Percentiles rank a stretch among this genome's conserved stretches.
Evolutionary conservation across 2,888 invertebrate species (phyloP).

Genomic region (Trissolcus japonicus): DNA sequence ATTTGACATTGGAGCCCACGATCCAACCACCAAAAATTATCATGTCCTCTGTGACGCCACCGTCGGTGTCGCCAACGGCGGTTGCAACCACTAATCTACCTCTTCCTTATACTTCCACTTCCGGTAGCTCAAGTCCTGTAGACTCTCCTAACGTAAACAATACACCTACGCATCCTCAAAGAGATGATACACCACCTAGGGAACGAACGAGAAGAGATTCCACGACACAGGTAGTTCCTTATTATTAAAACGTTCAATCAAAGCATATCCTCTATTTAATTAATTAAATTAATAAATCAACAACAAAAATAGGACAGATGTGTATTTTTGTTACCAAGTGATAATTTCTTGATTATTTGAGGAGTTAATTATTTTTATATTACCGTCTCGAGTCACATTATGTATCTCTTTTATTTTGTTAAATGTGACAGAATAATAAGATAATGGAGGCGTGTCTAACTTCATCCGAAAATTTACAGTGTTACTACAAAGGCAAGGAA

Average conservation of each 20-base stretch:
- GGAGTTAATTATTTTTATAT: too few relatives aligned
- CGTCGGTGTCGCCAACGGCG: slow-evolving; percentile 83
- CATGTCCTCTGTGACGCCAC: slow-evolving; percentile 89
- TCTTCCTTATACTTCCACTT: slow-evolving; percentile 77
- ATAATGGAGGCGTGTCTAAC: too few relatives aligned
- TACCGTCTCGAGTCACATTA: too few relatives aligned
- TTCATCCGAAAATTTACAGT: slow-evolving; percentile 61
- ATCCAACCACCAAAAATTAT: slow-evolving; percentile 85
- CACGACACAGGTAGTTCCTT: slow-evolving; percentile 84
- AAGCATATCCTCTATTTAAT: too few relatives aligned
- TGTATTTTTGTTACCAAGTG: too few relatives aligned
- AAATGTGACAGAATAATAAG: too few relatives aligned
- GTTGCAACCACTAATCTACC: slow-evolving; percentile 77
- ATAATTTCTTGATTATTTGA: too few relatives aligned
- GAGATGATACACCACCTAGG: slow-evolving; percentile 7
- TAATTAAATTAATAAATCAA: too few relatives aligned
- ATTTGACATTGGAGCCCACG: slow-evolving; percentile 58
- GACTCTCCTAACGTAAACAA: slow-evolving; percentile 75
- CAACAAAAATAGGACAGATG: too few relatives aligned
- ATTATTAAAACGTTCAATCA: too few relatives aligned
- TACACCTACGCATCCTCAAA: slow-evolving; percentile 77
- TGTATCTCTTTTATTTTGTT: too few relatives aligned
- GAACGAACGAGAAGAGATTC: slow-evolving; percentile 83
- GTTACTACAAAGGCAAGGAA: slow-evolving; percentile 73
- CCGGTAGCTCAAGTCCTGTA: slow-evolving; percentile 75